A percentile compares a stretch with the other conserved stretches of the same genome.
Evolutionary conservation across 2,113 vertebrate species (phyloP).

Genomic region (Misgurnus anguillicaudatus): DNA sequence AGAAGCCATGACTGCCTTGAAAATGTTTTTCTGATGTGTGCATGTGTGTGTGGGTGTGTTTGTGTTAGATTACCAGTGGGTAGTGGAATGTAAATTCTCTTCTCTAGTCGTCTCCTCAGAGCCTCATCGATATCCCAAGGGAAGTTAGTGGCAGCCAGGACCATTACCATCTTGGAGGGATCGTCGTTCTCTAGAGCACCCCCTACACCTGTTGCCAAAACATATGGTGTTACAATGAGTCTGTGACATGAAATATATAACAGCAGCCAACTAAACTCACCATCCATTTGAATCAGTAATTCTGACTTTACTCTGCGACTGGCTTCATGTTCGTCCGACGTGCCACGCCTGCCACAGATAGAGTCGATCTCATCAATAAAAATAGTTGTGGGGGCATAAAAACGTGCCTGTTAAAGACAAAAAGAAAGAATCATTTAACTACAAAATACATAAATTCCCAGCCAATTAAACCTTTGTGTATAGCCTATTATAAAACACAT

Average conservation of each 20-base stretch:
- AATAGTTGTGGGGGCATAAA: slow-evolving; percentile 97
- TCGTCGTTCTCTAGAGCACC: slow-evolving; percentile 90
- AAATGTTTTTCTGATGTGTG: not conserved
- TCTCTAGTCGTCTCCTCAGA: slow-evolving; percentile 89
- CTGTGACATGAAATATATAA: too few relatives aligned
- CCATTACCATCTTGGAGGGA: slow-evolving; percentile 99
- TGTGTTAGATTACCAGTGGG: slow-evolving; percentile 83
- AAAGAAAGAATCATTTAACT: not conserved
- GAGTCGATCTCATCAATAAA: slow-evolving; percentile 99
- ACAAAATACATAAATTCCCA: not conserved
- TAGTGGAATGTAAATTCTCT: slow-evolving; percentile 96
- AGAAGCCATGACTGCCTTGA: slow-evolving; percentile 29
- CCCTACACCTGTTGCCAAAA: slow-evolving; percentile 82
- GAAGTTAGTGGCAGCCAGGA: slow-evolving; percentile 97
- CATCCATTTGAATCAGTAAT: slow-evolving; percentile 96
- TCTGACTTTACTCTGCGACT: slow-evolving; percentile 96
- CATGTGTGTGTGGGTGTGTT: not conserved
- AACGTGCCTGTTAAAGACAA: slow-evolving; percentile 82
- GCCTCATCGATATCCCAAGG: slow-evolving; percentile 99
- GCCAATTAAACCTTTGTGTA: not conserved
- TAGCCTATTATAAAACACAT: not conserved
- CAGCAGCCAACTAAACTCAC: slow-evolving; percentile 64
- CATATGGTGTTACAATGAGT: not conserved
- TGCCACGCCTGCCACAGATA: slow-evolving; percentile 93
- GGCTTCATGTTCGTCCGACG: slow-evolving; percentile 95